phyloP scores from a whole-genome alignment of 1,140 invertebrate genomes.

The Penaeus indicus region DNA sequence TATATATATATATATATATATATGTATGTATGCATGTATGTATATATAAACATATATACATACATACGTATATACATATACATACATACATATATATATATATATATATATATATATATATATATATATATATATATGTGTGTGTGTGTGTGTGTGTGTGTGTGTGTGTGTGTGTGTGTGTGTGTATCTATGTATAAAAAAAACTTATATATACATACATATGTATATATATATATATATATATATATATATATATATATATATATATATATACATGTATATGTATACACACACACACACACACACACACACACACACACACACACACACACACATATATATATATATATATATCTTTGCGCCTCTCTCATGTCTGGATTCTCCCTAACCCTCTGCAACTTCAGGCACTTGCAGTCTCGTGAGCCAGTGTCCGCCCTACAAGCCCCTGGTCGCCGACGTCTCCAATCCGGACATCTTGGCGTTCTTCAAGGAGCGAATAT shows the following conservation, averaged over 20 bases:
- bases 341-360: not conserved
- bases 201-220: not conserved
- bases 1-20: conserved; percentile 33
- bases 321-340: conserved; percentile 21
- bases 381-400: too few relatives aligned
- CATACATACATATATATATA: not conserved
- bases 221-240: conserved; percentile 11
- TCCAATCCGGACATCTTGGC: too few relatives aligned
- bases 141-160: too few relatives aligned
- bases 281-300: not conserved
- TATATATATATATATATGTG: not conserved
- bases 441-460: too few relatives aligned
- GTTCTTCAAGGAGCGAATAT: too few relatives aligned
- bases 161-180: too few relatives aligned
- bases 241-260: conserved; percentile 1
- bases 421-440: too few relatives aligned
- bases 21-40: conserved; percentile 44
- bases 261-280: not conserved
- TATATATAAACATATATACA: conserved; percentile 24
- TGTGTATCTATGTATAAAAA: not conserved
- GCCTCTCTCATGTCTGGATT: too few relatives aligned
- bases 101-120: not conserved
- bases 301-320: conserved; percentile 24
- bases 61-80: not conserved
- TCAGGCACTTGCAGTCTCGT: too few relatives aligned